phyloP scores from a whole-genome alignment of 2,888 invertebrate genomes.

The Morpho deidamia region DNA sequence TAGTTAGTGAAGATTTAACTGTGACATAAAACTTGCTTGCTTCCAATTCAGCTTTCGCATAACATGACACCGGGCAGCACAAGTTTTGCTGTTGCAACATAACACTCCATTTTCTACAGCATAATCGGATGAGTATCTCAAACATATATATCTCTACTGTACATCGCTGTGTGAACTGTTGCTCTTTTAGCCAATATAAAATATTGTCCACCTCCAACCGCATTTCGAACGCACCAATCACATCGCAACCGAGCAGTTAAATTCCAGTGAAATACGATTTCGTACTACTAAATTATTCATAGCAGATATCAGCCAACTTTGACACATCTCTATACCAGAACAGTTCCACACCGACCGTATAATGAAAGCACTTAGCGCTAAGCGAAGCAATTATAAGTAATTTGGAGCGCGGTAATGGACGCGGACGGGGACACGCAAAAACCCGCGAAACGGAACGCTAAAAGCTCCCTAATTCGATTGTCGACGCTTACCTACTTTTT shows the following conservation, averaged over 20 bases:
- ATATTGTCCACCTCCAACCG: constrained; percentile 42
- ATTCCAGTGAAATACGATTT: constrained; percentile 24
- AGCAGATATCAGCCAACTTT: constrained; percentile 44
- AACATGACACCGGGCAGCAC: constrained; percentile 33
- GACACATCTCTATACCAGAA: constrained; percentile 50
- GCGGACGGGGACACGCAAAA: constrained; percentile 75
- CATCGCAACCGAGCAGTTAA: constrained; percentile 23
- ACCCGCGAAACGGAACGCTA: constrained; percentile 73
- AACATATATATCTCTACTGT: constrained; percentile 60
- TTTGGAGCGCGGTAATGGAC: constrained; percentile 72
- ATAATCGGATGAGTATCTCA: constrained; percentile 77
- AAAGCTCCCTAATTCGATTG: constrained; percentile 77
- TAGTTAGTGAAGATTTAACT: constrained; percentile 52
- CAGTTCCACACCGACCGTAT: constrained; percentile 51
- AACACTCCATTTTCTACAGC: constrained; percentile 65
- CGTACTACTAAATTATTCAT: constrained; percentile 37
- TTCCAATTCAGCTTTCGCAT: constrained; percentile 33
- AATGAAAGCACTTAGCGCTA: constrained; percentile 77
- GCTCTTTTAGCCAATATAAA: constrained; percentile 60
- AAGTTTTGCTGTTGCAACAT: constrained; percentile 47
- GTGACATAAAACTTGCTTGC: constrained; percentile 48
- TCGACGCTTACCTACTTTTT: constrained; percentile 57
- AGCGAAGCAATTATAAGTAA: constrained; percentile 78
- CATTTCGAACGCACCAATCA: constrained; percentile 29
- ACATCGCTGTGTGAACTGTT: constrained; percentile 56